Evolutionary conservation across 2,888 invertebrate genomes (phyloP), one percentile per base, ranked within the genome.

Genomic region (Ectropis crepuscularia): DNA sequence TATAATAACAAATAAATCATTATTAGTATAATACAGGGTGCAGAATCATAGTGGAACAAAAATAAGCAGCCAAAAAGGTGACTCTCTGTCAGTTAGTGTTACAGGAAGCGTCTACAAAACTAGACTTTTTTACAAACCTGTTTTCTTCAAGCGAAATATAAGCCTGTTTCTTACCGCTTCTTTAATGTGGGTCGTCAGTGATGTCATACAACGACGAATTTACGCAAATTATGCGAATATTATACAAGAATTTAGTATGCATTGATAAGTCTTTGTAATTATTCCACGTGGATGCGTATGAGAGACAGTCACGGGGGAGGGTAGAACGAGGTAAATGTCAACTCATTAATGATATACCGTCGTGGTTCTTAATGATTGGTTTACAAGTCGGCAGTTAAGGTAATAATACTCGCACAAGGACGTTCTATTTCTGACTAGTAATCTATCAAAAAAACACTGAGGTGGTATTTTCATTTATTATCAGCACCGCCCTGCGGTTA

Each of bases 181-280:
- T 6, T 48, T n/a, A n/a, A 61, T 61, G 38, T 62, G 47, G 61
- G 54, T 61, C 61, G 55, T 11, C 6, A 8, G 12, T 61, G 57
- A 62, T 36, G 58, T 55, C 50, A 61, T 61, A 28, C 4, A 12
- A 54, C n/a, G 37, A 39, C 46, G 38, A 28, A 61, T 53, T 63
- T 57, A 58, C 63, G 58, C 54, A 63, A 50, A 11, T 16, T 36
- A 46, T 46, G 38, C 53, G 57, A 60, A 69, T 61, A 67, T 38
- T 65, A 45, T 57, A 63, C 37, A 28, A 41, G 37, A 37, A 42
- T 38, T 10, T 39, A 11, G 16, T 51, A 12, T 28, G 12, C 12
- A 6, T 28, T 7, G 45, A 43, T 9, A 28, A 36, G 60, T 53
- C 59, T 37, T 46, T 7, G 6, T 36, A 16, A 39, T 43, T 60